Evolutionary conservation across 2,113 vertebrate genomes (phyloP).

Genomic region (Mobula birostris): DNA sequence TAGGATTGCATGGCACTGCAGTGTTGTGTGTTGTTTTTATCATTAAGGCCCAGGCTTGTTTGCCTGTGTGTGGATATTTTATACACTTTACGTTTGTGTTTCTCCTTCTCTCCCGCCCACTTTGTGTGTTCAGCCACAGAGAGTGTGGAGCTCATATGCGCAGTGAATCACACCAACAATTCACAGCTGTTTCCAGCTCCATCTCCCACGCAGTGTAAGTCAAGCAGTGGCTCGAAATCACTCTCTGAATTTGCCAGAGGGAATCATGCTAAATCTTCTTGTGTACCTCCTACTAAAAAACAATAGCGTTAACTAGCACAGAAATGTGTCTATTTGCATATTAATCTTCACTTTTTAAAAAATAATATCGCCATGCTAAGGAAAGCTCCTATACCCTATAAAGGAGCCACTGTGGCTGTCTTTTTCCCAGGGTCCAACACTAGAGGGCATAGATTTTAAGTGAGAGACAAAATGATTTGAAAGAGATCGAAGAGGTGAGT

Average conservation of each 20-base stretch:
- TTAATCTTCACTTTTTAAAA: background rate
- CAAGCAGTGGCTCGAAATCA: background rate
- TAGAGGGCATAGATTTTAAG: too few species aligned
- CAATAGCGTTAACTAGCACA: background rate
- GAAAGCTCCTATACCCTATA: background rate
- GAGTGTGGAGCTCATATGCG: slow-evolving; percentile 24
- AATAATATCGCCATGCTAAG: background rate
- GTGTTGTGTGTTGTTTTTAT: background rate
- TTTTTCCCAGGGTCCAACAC: too few species aligned
- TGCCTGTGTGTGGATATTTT: background rate
- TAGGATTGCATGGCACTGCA: background rate
- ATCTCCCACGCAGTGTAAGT: slow-evolving; percentile 24
- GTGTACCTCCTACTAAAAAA: background rate
- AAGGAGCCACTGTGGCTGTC: too few species aligned
- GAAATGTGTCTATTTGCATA: background rate
- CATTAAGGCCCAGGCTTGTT: background rate
- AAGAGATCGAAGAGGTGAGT: too few species aligned
- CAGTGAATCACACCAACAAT: slow-evolving; percentile 25
- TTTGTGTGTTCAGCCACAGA: slow-evolving; percentile 16
- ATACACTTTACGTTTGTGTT: slow-evolving; percentile 11
- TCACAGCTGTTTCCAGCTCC: background rate
- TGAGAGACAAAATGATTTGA: too few species aligned
- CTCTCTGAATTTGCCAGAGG: background rate
- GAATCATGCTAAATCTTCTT: slow-evolving; percentile 15
- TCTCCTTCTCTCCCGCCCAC: background rate